phyloP scores from a whole-genome alignment of 2,888 invertebrate species.

The Coelopa pilipes region DNA sequence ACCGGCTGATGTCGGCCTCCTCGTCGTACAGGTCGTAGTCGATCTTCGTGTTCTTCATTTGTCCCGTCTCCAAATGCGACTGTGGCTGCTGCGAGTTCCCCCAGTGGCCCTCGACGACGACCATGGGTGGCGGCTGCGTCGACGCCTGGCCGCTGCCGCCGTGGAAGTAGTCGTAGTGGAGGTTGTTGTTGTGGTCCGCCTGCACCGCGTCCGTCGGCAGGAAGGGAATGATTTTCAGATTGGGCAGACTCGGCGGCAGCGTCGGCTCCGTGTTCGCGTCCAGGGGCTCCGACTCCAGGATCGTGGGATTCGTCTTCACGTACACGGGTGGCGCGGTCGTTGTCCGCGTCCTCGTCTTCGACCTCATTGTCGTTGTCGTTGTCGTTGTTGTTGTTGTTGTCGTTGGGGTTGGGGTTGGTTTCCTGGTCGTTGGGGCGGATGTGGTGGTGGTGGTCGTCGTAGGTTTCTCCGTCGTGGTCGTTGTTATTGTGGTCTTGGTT shows the following conservation, averaged over 20 bases:
- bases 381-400: slow-evolving; percentile 33
- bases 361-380: slow-evolving; percentile 29
- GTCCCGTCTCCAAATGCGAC: neutral
- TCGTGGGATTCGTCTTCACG: slow-evolving; percentile 63
- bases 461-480: slow-evolving; percentile 12
- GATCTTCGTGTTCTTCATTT: slow-evolving; percentile 48
- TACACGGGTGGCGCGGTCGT: slow-evolving; percentile 54
- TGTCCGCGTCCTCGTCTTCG: slow-evolving; percentile 30
- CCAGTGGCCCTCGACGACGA: slow-evolving; percentile 23
- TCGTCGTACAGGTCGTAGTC: slow-evolving; percentile 58
- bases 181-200: slow-evolving; percentile 49
- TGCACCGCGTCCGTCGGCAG: slow-evolving; percentile 84
- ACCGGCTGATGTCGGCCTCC: slow-evolving; percentile 48
- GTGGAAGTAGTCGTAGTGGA: slow-evolving; percentile 47
- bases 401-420: slow-evolving; percentile 36
- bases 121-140: neutral
- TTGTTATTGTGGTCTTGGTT: slow-evolving; percentile 11
- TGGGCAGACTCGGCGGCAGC: slow-evolving; percentile 84
- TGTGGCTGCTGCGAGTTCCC: neutral
- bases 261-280: slow-evolving; percentile 64
- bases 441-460: slow-evolving; percentile 34
- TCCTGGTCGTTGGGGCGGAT: slow-evolving; percentile 22
- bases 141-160: slow-evolving; percentile 40
- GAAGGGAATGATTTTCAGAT: slow-evolving; percentile 88
- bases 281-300: slow-evolving; percentile 64